phyloP scores from a whole-genome alignment of 2,113 vertebrate species.

The Rattus rattus region DNA sequence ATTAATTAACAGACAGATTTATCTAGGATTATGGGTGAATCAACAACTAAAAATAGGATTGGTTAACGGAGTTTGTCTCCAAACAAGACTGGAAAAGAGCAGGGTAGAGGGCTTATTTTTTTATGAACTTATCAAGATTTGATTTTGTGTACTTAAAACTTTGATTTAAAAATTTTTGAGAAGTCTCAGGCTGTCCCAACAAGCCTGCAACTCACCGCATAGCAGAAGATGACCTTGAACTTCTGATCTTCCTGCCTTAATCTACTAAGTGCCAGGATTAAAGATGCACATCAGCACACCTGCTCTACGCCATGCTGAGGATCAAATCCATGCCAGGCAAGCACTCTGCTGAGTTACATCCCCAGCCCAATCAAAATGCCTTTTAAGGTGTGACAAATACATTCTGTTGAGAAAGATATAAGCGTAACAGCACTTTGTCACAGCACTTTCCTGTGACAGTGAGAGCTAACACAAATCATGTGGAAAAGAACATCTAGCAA shows the following conservation, averaged over 20 bases:
- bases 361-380: neutral
- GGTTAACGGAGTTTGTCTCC: constrained; percentile 9
- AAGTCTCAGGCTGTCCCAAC: neutral
- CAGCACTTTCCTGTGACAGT: neutral
- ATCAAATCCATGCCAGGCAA: neutral
- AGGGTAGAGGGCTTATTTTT: neutral
- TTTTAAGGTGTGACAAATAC: constrained; percentile 13
- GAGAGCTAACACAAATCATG: neutral
- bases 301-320: neutral
- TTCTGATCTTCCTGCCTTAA: neutral
- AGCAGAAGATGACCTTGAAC: neutral
- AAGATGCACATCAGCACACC: neutral
- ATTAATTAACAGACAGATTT: constrained; percentile 31
- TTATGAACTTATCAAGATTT: neutral
- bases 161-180: neutral
- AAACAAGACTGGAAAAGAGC: neutral
- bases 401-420: neutral
- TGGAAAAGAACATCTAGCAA: neutral
- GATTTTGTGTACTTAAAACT: neutral
- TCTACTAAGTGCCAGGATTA: neutral
- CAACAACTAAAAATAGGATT: constrained; percentile 39
- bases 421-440: neutral
- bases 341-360: neutral
- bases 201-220: neutral
- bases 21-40: neutral